Base-by-base conservation (phyloP, 2,888 invertebrate species). In the Odontocolon sp. region DNA sequence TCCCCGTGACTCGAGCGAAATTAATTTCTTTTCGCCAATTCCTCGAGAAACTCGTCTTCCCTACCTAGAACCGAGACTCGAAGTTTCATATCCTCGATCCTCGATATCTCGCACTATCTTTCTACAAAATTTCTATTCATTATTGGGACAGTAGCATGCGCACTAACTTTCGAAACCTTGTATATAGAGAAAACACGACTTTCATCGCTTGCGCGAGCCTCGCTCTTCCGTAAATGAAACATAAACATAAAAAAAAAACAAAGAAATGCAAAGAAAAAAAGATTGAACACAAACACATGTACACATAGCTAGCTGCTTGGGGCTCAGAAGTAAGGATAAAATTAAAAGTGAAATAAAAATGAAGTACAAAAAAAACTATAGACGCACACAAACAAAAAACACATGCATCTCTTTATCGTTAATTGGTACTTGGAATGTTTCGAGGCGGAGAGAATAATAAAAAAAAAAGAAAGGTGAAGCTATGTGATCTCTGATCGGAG, bases 221-320 rank as follows among this genome's bases (percentile, higher is more conserved):
- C 78, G 78, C 80, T 84, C 82, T 81, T 79, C 81, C 82, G 82
- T 87, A 86, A 83, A 84, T 82, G 83, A 83, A 78, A 69, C 79
- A 57, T 26, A 28, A 11, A 23, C 23, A 50, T 45, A 11, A 79
- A 64, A 80, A 63, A 50, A 5, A 40, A 23, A 77, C 36, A 18
- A 14, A 36, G 36, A 67, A 47, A 2, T 61, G 50, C 45, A 42
- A 38, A 45, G 45, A 42, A 68, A 64, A 72, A 66, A 16, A 38
- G 33, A 26, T 28, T 26, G 59, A 45, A 68, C 45, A 68, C 40
- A 40, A 45, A 61, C 28, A 56, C 23, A 28, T 26, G 23, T 79
- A 82, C 81, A 87, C 85, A 88, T 87, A 88, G 87, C 87, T 89
- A 88, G 88, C 86, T 89, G 90, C 89, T 90, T 90, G 89, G 90